A percentile compares a stretch with the other conserved stretches of the same genome.
These are phyloP conservation scores for Lipotes vexillifer DNA, from an alignment of 2,113 vertebrate genomes.

Conservation along the genomic window DNA sequence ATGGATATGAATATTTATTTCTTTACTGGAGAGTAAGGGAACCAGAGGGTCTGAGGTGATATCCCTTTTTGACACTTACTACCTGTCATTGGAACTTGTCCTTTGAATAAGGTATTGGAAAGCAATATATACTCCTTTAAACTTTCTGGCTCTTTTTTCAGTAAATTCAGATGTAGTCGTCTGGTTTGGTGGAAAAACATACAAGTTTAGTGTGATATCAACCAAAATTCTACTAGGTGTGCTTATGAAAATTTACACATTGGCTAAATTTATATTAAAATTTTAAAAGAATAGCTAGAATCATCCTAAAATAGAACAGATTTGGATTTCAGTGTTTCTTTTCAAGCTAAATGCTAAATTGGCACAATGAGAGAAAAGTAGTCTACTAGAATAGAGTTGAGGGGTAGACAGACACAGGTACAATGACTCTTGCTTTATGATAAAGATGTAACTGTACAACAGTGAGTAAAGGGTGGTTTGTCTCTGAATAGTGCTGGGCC, in stretches of 20 bases:
- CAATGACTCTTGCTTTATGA: neutral
- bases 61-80: neutral
- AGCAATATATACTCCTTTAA: neutral
- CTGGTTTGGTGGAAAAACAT: neutral
- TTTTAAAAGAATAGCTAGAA: neutral
- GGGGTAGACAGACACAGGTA: neutral
- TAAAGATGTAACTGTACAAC: neutral
- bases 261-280: neutral
- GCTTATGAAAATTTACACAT: neutral
- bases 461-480: neutral
- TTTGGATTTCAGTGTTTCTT: neutral
- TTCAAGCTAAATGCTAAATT: neutral
- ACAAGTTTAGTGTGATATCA: neutral
- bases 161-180: neutral
- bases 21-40: neutral
- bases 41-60: neutral
- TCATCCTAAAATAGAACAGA: neutral
- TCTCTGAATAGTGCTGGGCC: neutral
- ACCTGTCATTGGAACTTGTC: neutral
- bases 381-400: neutral
- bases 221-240: neutral
- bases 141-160: neutral
- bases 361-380: neutral
- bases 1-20: slow-evolving; percentile 25
- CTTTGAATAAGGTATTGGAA: neutral